Evolutionary conservation across 1,140 invertebrate genomes (phyloP).

Genomic region (Pseudachorutes palmiensis): DNA sequence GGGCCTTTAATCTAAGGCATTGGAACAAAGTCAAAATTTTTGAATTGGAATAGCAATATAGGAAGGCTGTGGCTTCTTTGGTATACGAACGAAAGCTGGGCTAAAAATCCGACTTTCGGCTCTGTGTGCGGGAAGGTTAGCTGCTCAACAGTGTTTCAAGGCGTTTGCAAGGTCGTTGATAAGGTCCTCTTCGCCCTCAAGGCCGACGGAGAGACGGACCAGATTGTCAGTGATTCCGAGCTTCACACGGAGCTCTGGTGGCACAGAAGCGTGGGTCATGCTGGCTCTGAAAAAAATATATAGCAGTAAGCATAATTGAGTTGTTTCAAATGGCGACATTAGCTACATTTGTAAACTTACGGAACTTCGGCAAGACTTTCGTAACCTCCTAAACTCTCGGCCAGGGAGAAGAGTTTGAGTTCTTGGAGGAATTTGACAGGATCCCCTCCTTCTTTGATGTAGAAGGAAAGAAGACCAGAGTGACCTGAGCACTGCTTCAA

Average conservation of each 20-base stretch:
- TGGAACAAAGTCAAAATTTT: too few relatives aligned
- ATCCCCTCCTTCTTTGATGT: slow-evolving; percentile 69
- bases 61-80: too few relatives aligned
- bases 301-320: too few relatives aligned
- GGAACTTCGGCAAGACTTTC: slow-evolving; percentile 70
- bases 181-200: slow-evolving; percentile 80
- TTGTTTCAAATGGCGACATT: slow-evolving; percentile 8
- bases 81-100: too few relatives aligned
- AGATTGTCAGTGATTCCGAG: slow-evolving; percentile 81
- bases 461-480: slow-evolving; percentile 88
- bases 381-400: slow-evolving; percentile 91
- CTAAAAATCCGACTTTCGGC: too few relatives aligned
- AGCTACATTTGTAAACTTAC: slow-evolving; percentile 42
- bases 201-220: slow-evolving; percentile 81
- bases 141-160: slow-evolving; percentile 17
- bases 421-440: slow-evolving; percentile 66
- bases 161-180: slow-evolving; percentile 81
- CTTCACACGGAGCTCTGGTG: slow-evolving; percentile 56
- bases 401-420: slow-evolving; percentile 76
- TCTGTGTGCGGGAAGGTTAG: too few relatives aligned
- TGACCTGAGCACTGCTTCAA: slow-evolving; percentile 77
- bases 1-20: too few relatives aligned
- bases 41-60: too few relatives aligned
- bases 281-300: slow-evolving; percentile 47
- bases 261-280: slow-evolving; percentile 76